phyloP scores from a whole-genome alignment of 2,113 vertebrate genomes.

The Leucoraja erinaceus region DNA sequence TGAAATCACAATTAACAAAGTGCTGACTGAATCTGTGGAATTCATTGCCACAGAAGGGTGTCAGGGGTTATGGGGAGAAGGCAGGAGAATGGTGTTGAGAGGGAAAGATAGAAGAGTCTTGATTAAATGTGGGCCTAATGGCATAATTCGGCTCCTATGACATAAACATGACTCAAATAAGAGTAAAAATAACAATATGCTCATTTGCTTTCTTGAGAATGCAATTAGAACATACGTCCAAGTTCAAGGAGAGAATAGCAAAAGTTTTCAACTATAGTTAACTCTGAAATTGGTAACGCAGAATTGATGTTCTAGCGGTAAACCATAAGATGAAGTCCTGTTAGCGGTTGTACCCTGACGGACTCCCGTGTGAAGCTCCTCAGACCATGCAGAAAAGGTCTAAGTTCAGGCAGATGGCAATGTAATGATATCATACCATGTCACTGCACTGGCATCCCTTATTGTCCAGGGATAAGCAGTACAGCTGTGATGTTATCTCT shows the following conservation, averaged over 20 bases:
- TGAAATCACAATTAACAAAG: background rate
- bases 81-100: too few species aligned
- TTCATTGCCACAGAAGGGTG: too few species aligned
- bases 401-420: conserved; percentile 23
- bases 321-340: background rate
- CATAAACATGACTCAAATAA: background rate
- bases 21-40: too few species aligned
- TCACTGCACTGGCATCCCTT: conserved; percentile 26
- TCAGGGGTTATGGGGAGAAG: too few species aligned
- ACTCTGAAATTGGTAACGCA: conserved; percentile 23
- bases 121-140: too few species aligned
- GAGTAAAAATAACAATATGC: background rate
- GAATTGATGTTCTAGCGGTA: conserved; percentile 22
- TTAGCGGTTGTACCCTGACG: background rate
- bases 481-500: background rate
- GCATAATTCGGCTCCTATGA: too few species aligned
- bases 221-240: background rate
- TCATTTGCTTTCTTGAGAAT: background rate
- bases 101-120: too few species aligned
- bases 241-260: background rate
- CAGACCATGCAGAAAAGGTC: conserved; percentile 12
- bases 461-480: conserved; percentile 23
- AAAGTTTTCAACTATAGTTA: background rate
- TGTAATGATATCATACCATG: conserved; percentile 22
- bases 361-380: background rate